Conservation (phyloP, 2,797 vertebrate species). For the Cuculus canorus region DNA sequence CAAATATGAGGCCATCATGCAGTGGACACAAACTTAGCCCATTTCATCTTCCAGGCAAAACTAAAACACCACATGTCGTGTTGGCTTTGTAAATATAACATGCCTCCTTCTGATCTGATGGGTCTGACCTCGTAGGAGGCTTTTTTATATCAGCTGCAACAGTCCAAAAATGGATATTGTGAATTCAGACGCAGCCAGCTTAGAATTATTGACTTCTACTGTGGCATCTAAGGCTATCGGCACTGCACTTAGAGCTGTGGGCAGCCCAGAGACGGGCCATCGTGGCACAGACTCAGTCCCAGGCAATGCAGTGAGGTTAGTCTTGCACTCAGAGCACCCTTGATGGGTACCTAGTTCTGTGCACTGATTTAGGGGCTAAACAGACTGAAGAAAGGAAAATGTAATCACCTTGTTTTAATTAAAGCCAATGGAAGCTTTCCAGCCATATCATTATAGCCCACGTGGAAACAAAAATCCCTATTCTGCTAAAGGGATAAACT, state of each 20-base stretch:
- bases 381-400: not conserved
- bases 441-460: not conserved
- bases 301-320: not conserved
- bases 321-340: rapidly evolving
- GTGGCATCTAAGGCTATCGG: rapidly evolving
- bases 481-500: conserved; percentile 14
- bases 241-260: not conserved
- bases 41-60: not conserved
- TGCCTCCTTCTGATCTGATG: not conserved
- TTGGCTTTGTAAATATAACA: not conserved
- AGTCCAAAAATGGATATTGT: not conserved
- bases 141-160: not conserved
- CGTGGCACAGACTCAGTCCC: not conserved
- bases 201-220: not conserved
- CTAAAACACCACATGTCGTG: not conserved
- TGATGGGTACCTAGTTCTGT: not conserved
- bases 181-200: not conserved
- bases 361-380: not conserved
- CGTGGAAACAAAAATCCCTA: not conserved
- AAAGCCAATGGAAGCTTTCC: conserved; percentile 42
- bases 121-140: not conserved
- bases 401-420: conserved; percentile 36
- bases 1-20: not conserved
- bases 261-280: not conserved
- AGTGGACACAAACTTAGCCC: not conserved